Percentiles rank a stretch among this genome's conserved stretches.
phyloP scores from a whole-genome alignment of 2,888 invertebrate species.

The Dromius quadrimaculatus region DNA sequence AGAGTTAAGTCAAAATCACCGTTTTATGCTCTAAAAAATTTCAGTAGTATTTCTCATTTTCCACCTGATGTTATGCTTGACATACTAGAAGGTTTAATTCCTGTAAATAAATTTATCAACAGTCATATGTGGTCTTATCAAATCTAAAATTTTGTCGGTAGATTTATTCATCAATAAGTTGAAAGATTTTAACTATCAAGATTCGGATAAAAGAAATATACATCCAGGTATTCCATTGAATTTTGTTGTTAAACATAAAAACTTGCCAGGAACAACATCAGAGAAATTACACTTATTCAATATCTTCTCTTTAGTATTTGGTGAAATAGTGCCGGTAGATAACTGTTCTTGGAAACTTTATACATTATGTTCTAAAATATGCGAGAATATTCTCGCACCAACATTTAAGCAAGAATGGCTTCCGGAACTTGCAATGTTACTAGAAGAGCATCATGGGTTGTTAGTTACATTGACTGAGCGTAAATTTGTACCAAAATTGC shows the following conservation, averaged over 20 bases:
- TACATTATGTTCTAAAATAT: neutral
- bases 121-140: neutral
- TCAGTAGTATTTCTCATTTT: neutral
- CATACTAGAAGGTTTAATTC: neutral
- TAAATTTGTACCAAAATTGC: no score
- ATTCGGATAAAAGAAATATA: neutral
- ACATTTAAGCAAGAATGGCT: neutral
- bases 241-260: neutral
- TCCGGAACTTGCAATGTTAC: neutral
- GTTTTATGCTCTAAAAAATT: neutral
- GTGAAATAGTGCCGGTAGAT: neutral
- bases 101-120: neutral
- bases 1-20: neutral
- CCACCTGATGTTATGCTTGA: neutral
- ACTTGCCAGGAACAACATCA: neutral
- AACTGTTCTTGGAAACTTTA: neutral
- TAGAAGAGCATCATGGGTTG: neutral
- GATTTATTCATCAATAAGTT: neutral
- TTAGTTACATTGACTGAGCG: neutral
- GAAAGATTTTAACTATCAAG: neutral
- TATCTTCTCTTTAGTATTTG: neutral
- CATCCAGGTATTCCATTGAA: neutral
- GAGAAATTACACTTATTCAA: neutral
- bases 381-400: neutral
- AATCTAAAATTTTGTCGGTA: neutral